These are phyloP conservation scores for Phrynocephalus vlangalii DNA, from an alignment of 2,797 vertebrate genomes.

Conservation along the genomic window DNA sequence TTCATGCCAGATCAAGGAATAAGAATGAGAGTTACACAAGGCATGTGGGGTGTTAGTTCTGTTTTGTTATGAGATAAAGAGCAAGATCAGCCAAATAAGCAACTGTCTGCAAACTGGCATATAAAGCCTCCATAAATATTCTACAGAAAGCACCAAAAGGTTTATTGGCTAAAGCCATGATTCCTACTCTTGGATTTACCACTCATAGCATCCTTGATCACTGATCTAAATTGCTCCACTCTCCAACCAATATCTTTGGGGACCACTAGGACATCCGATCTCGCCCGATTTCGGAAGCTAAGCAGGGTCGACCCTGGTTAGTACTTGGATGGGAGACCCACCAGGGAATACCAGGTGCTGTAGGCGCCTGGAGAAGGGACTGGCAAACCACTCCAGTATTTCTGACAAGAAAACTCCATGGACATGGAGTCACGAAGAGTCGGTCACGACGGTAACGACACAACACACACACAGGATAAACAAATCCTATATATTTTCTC, in stretches of 20 bases:
- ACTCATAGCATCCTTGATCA: background rate
- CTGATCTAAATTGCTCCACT: background rate
- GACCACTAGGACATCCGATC: no score
- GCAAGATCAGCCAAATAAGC: background rate
- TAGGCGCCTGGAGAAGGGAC: no score
- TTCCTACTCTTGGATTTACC: background rate
- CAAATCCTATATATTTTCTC: background rate
- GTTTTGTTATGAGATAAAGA: background rate
- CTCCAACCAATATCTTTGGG: background rate
- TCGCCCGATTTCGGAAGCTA: no score
- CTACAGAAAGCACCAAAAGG: background rate
- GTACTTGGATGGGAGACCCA: no score
- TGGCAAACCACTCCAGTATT: no score
- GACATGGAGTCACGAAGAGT: no score
- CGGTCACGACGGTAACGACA: no score
- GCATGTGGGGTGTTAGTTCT: background rate
- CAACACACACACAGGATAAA: no score
- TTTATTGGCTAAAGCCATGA: background rate
- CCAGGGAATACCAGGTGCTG: no score
- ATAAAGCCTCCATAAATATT: background rate
- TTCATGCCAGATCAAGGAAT: background rate
- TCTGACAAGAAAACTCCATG: no score
- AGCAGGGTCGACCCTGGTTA: no score
- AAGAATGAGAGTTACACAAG: background rate
- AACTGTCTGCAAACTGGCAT: background rate